phyloP scores from a whole-genome alignment of 2,797 vertebrate genomes.

The Arctocebus calabarensis region DNA sequence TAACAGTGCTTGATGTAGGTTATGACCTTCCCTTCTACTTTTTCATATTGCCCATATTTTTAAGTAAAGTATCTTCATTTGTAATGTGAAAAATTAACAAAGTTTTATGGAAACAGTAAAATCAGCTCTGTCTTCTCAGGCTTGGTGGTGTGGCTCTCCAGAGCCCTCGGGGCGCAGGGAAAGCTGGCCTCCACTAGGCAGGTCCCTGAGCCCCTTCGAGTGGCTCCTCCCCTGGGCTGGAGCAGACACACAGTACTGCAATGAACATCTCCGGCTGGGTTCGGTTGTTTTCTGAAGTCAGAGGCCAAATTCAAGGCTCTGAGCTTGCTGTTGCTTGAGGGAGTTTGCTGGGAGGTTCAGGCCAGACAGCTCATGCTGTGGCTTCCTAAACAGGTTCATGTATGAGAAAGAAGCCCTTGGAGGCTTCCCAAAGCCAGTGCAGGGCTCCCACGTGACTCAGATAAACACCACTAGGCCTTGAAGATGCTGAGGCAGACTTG shows the following conservation, averaged over 20 bases:
- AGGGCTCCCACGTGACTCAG: background rate
- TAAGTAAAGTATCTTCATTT: background rate
- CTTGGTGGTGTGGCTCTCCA: background rate
- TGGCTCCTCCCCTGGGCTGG: background rate
- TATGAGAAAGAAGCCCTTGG: background rate
- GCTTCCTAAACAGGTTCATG: background rate
- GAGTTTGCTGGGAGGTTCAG: background rate
- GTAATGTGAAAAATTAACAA: background rate
- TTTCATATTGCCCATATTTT: background rate
- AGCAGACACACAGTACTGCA: background rate
- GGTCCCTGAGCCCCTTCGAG: background rate
- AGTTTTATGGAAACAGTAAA: background rate
- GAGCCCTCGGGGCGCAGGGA: background rate
- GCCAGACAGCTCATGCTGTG: background rate
- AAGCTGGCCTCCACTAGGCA: no score
- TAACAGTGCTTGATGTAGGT: background rate
- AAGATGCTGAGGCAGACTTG: background rate
- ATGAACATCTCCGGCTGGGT: background rate
- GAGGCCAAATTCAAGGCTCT: slow-evolving; percentile 12
- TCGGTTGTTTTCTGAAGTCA: slow-evolving; percentile 30
- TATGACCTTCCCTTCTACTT: background rate
- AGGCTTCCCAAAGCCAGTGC: background rate
- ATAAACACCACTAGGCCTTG: background rate
- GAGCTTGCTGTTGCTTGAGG: background rate
- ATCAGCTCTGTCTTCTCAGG: background rate